Evolutionary conservation across 2,888 invertebrate species (phyloP).

Genomic region (Drosophila tripunctata): DNA sequence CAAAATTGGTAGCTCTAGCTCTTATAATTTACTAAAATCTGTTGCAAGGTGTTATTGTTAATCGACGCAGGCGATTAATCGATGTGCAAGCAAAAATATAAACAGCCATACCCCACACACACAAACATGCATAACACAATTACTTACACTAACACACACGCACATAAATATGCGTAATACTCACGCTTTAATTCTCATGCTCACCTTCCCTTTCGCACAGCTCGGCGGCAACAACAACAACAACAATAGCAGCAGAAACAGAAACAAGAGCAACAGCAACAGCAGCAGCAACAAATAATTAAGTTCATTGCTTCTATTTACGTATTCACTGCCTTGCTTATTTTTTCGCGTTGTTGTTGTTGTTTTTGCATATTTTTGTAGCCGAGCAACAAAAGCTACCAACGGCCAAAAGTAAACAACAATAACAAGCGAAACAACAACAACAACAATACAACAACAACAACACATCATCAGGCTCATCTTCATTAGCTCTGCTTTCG

Average conservation of each 20-base stretch:
- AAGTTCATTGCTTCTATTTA: constrained; percentile 81
- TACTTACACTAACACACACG: constrained; percentile 5
- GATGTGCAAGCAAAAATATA: neutral
- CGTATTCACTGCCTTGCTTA: constrained; percentile 68
- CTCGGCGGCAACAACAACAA: constrained; percentile 60
- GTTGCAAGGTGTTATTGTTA: too few relatives aligned
- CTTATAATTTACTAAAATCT: too few relatives aligned
- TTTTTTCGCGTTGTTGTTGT: constrained; percentile 25
- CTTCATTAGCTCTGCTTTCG: constrained; percentile 75
- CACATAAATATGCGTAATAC: neutral
- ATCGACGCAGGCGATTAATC: too few relatives aligned
- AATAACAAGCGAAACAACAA: constrained; percentile 47
- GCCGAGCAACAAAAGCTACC: constrained; percentile 73
- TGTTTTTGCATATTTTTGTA: constrained; percentile 62
- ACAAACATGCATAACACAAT: neutral
- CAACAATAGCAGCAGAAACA: constrained; percentile 39
- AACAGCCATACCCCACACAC: constrained; percentile 7
- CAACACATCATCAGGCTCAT: constrained; percentile 75
- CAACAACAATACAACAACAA: constrained; percentile 60
- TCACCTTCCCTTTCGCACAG: constrained; percentile 43
- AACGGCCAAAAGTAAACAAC: constrained; percentile 61
- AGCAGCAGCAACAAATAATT: constrained; percentile 70
- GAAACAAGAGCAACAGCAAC: constrained; percentile 61
- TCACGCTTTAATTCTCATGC: constrained; percentile 15
- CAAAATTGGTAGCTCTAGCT: too few relatives aligned